These are phyloP conservation scores for Crypturellus tataupa DNA, from an alignment of 2,797 vertebrate species.

Conservation along the genomic window DNA sequence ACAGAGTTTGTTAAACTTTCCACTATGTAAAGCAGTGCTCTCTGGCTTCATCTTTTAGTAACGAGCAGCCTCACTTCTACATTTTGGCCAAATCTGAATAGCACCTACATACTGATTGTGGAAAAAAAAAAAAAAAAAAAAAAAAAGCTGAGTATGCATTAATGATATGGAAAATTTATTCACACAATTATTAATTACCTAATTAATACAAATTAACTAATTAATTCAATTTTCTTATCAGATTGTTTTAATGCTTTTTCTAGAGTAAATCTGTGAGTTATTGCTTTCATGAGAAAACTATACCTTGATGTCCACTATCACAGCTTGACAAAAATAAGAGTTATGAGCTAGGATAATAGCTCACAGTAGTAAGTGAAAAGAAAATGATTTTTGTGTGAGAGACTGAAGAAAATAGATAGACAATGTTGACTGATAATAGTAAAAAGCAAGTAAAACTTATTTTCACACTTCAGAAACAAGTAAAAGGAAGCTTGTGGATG, in stretches of 20 bases:
- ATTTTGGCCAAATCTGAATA: not conserved
- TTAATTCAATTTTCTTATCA: not conserved
- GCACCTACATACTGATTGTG: not conserved
- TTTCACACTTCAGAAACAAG: not conserved
- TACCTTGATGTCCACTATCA: not conserved
- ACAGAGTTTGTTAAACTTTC: not conserved
- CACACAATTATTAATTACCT: not conserved
- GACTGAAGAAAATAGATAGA: not conserved
- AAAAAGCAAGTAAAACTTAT: not conserved
- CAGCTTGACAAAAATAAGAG: not conserved
- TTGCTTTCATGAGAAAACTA: not conserved
- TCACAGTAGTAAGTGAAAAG: not conserved
- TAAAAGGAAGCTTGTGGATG: not conserved
- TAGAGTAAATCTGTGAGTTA: not conserved
- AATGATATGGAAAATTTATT: not conserved
- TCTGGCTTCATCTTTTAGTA: not conserved
- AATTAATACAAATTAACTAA: too few relatives aligned
- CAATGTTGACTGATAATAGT: not conserved
- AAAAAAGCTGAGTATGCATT: not conserved
- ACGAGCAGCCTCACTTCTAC: not conserved
- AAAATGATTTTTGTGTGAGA: not conserved
- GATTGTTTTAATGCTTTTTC: not conserved
- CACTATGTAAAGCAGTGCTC: not conserved
- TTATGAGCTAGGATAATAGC: not conserved
- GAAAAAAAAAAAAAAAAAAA: not conserved